These are phyloP conservation scores for Neuroterus valhalla DNA, from an alignment of 1,140 invertebrate species.

Conservation along the genomic window DNA sequence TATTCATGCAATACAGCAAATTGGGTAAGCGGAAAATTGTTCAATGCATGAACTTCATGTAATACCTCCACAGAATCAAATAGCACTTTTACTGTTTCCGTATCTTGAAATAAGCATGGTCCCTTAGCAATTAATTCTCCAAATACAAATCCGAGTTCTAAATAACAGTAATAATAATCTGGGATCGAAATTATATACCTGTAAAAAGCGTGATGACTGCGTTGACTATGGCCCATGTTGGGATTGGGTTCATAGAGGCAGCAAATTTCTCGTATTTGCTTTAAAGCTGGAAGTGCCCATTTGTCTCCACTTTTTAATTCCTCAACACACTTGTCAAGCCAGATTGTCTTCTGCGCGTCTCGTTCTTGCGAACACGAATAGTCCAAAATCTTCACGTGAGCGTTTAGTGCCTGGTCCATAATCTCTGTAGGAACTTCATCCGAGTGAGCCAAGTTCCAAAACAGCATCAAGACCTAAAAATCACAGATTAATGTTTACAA, in stretches of 20 bases:
- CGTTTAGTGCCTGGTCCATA: slow-evolving; percentile 95
- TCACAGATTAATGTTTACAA: neutral
- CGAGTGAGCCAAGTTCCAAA: slow-evolving; percentile 98
- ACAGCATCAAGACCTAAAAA: slow-evolving; percentile 90
- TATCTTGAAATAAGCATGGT: no score
- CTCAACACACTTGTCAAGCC: slow-evolving; percentile 96
- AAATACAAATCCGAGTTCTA: no score
- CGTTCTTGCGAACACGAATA: slow-evolving; percentile 97
- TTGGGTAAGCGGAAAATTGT: no score
- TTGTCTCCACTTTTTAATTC: slow-evolving; percentile 91
- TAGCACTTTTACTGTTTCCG: no score
- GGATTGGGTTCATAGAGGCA: slow-evolving; percentile 91
- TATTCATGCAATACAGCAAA: no score
- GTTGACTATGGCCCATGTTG: slow-evolving; percentile 80
- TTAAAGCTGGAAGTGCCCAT: slow-evolving; percentile 96
- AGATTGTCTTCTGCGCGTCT: slow-evolving; percentile 96
- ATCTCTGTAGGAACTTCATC: slow-evolving; percentile 98
- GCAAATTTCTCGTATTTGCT: slow-evolving; percentile 97
- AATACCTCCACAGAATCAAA: no score
- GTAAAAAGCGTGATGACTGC: slow-evolving; percentile 80
- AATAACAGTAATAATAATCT: no score
- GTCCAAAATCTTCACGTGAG: slow-evolving; percentile 98
- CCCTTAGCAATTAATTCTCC: slow-evolving; percentile 6
- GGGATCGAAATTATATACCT: slow-evolving; percentile 65
- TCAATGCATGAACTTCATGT: no score